Base-by-base conservation (phyloP, 2,888 invertebrate species). In the Lordiphosa andalusiaca region DNA sequence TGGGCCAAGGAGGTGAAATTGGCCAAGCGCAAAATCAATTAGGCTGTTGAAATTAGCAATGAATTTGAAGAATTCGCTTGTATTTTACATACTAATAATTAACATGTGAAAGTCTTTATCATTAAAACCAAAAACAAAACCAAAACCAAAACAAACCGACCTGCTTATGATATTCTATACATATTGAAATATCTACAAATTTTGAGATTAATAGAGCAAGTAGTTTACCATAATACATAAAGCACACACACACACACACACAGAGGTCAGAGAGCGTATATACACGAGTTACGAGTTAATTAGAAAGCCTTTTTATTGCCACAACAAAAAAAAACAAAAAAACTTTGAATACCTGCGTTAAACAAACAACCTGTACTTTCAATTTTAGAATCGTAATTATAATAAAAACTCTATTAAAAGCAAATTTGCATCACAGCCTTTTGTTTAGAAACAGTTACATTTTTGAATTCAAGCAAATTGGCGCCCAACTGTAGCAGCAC, bases 1-100 rank as follows among this genome's bases (percentile, higher is more conserved):
- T 96, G 96, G 96, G 92, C 93, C 87, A 92, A 93, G 85, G 92
- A 93, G 85, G 90, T 93, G 25, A 91, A 92, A 77, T 85, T 91
- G 30, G 84, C 84, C 6, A 83, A 86, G 47, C 86, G 86, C 60
- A 90, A 89, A 69, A 67, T 74, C 30, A 88, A 89, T 64, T 89
- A 89, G 85, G 67, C 53, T 41, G 44, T 61, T 59, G 33, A 49
- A 50, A 25, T 25, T 56, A 51, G 50, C 36, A 35, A 47, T 48
- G 12, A 37, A 23, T 44, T 47, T 16, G 3, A 51, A 41, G 21
- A 56, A 58, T 63, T 67, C 51, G 59, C 62, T 62, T 70, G 56
- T 54, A 57, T 57, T 68, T 50, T 48, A 69, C 60, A 64, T 55
- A 50, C 37, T 37, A 42, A 13, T n/a, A 13, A 38, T 16, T 16